Percentiles rank a stretch among this genome's conserved stretches.
Evolutionary conservation across 2,113 vertebrate species (phyloP).

Genomic region (Gasterosteus nipponicus): DNA sequence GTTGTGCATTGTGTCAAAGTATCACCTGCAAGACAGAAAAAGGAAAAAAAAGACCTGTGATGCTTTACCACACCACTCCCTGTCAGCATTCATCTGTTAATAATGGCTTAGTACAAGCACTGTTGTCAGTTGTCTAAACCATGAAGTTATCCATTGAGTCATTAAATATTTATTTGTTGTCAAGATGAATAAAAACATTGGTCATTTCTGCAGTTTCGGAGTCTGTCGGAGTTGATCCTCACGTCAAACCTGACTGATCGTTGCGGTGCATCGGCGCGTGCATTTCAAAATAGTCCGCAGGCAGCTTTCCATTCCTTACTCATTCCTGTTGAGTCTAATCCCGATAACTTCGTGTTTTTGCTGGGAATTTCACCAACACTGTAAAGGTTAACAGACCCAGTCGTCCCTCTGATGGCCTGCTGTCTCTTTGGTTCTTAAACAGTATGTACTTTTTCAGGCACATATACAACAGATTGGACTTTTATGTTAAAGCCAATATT

Average conservation of each 20-base stretch:
- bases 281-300: constrained; percentile 28
- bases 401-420: constrained; percentile 63
- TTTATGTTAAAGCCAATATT: constrained; percentile 63
- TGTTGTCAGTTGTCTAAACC: constrained; percentile 75
- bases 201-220: constrained; percentile 55
- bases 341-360: constrained; percentile 60
- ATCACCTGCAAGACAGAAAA: constrained; percentile 69
- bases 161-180: constrained; percentile 76
- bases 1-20: constrained; percentile 80
- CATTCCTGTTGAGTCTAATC: constrained; percentile 40
- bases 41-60: constrained; percentile 63
- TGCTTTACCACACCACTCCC: constrained; percentile 77
- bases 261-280: constrained; percentile 37
- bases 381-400: constrained; percentile 70
- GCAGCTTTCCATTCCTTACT: constrained; percentile 36
- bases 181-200: constrained; percentile 63
- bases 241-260: constrained; percentile 45
- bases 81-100: constrained; percentile 74
- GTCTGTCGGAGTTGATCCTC: constrained; percentile 49
- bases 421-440: constrained; percentile 72
- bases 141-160: constrained; percentile 65
- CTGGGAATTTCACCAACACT: constrained; percentile 74
- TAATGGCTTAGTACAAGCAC: constrained; percentile 75
- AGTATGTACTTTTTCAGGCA: constrained; percentile 80
- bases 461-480: constrained; percentile 76